A percentile compares a stretch with the other conserved stretches of the same genome.
phyloP scores from a whole-genome alignment of 2,113 vertebrate genomes.

The Bos taurus region ARS-UCD2.0 NC_037348.1:63292001-63292500 shows the following conservation, averaged over 20 bases:
- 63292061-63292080: accelerated
- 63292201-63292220: not conserved
- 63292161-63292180: not conserved
- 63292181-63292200: too few relatives aligned
- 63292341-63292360: not conserved
- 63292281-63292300: not conserved
- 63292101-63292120: accelerated
- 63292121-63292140: not conserved
- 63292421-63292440: accelerated
- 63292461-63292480: accelerated
- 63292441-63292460: not conserved
- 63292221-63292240: not conserved
- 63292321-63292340: not conserved
- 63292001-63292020: not conserved
- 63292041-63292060: too few relatives aligned
- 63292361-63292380: too few relatives aligned
- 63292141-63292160: not conserved
- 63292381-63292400: accelerated
- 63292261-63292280: not conserved
- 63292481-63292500: not conserved
- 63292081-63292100: not conserved
- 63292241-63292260: not conserved
- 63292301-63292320: too few relatives aligned
- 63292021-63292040: accelerated
- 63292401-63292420: not conserved